These are phyloP conservation scores for Blera fallax DNA, from an alignment of 2,888 invertebrate species.

Conservation along the genomic window DNA sequence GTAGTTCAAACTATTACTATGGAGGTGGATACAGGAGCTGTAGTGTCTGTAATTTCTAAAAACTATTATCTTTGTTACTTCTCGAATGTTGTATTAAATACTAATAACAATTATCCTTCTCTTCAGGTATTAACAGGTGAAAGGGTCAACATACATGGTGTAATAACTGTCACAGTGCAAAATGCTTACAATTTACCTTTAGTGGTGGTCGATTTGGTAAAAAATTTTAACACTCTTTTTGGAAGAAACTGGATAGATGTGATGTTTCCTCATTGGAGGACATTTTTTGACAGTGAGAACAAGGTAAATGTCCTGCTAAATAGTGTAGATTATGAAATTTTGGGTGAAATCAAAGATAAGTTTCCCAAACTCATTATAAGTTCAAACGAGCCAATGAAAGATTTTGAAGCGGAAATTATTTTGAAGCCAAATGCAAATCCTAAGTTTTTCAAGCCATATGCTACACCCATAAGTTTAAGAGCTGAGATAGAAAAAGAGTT, in stretches of 20 bases:
- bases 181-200: not conserved
- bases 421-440: slow-evolving; percentile 23
- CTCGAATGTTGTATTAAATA: not conserved
- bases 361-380: slow-evolving; percentile 34
- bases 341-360: slow-evolving; percentile 20
- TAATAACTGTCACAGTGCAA: not conserved
- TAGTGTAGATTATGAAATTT: not conserved
- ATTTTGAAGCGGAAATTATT: not conserved
- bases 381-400: not conserved
- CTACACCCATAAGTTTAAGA: slow-evolving; percentile 29
- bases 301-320: too few relatives aligned
- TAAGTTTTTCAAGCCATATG: slow-evolving; percentile 53
- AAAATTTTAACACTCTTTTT: slow-evolving; percentile 28
- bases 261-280: slow-evolving; percentile 24
- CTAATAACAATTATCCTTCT: slow-evolving; percentile 1
- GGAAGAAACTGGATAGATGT: slow-evolving; percentile 47
- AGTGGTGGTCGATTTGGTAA: not conserved
- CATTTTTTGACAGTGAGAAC: slow-evolving; percentile 31
- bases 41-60: too few relatives aligned
- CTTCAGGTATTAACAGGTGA: slow-evolving; percentile 21
- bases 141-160: not conserved
- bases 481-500: slow-evolving; percentile 33
- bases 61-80: too few relatives aligned
- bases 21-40: too few relatives aligned
- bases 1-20: too few relatives aligned